phyloP scores from a whole-genome alignment of 2,113 vertebrate genomes.

The Balaeniceps rex region DNA sequence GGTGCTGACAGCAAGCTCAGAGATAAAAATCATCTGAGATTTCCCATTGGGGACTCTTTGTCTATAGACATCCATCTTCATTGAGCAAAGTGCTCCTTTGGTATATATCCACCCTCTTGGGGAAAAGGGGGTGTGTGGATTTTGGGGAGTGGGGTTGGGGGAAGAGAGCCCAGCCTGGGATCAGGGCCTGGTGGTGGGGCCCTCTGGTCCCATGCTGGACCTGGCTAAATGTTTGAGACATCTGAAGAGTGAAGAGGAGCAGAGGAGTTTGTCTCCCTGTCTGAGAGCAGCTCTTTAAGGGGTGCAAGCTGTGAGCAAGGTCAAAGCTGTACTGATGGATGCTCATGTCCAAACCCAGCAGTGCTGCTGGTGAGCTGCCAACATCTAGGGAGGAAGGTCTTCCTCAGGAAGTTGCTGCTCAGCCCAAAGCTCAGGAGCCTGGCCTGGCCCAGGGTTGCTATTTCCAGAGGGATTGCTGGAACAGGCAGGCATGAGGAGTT shows the following conservation, averaged over 20 bases:
- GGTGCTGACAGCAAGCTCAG: neutral
- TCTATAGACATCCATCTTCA: neutral
- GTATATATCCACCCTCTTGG: neutral
- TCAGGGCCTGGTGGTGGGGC: too few relatives aligned
- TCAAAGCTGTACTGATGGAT: neutral
- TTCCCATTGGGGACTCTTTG: neutral
- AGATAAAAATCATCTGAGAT: neutral
- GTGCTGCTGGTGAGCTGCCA: neutral
- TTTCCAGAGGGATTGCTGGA: neutral
- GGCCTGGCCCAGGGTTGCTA: too few relatives aligned
- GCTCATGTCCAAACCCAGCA: neutral
- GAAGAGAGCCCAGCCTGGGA: neutral
- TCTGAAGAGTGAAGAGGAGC: neutral
- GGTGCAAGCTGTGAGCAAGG: neutral
- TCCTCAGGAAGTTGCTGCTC: neutral
- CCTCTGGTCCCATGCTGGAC: neutral
- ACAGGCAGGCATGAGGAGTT: neutral
- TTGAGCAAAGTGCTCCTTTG: neutral
- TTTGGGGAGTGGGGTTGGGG: fast-evolving
- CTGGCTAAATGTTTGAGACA: neutral
- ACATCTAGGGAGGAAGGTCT: neutral
- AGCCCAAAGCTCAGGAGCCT: neutral
- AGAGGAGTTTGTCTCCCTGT: neutral
- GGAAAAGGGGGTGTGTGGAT: neutral
- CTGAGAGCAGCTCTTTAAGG: neutral